phyloP scores from a whole-genome alignment of 2,113 vertebrate genomes.

The Oreochromis aureus region DNA sequence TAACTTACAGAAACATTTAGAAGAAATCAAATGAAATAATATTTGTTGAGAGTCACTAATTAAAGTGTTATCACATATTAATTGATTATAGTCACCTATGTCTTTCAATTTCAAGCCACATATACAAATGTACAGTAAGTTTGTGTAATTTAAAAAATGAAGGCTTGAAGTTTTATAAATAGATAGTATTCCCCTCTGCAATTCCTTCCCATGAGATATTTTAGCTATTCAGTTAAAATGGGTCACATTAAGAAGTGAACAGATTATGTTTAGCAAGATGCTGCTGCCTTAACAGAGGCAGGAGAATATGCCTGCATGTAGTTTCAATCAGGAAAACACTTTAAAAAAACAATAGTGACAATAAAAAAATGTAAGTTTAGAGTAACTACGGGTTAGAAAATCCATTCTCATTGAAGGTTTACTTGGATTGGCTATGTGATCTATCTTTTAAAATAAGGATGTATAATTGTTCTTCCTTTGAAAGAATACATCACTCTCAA shows the following conservation, averaged over 20 bases:
- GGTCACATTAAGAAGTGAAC: conserved; percentile 7
- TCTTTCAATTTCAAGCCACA: not conserved
- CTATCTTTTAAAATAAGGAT: not conserved
- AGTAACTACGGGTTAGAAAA: not conserved
- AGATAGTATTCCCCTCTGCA: not conserved
- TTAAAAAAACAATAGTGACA: not conserved
- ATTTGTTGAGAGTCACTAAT: not conserved
- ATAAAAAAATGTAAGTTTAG: not conserved
- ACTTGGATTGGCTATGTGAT: not conserved
- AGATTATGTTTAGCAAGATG: not conserved
- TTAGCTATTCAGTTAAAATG: conserved; percentile 12
- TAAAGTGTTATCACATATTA: not conserved
- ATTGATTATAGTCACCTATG: not conserved
- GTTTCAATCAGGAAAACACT: not conserved
- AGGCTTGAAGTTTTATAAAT: conserved; percentile 3
- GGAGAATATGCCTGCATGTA: not conserved
- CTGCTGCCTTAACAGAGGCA: not conserved
- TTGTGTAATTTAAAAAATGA: not conserved
- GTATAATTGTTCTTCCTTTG: not conserved
- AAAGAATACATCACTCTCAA: not conserved
- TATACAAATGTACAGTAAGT: not conserved
- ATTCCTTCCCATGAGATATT: not conserved
- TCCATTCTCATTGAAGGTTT: not conserved
- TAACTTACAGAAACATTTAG: not conserved
- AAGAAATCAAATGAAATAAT: not conserved